A percentile compares a stretch with the other conserved stretches of the same genome.
Evolutionary conservation across 1,140 invertebrate genomes (phyloP).

Genomic region (Drosophila yakuba): DNA sequence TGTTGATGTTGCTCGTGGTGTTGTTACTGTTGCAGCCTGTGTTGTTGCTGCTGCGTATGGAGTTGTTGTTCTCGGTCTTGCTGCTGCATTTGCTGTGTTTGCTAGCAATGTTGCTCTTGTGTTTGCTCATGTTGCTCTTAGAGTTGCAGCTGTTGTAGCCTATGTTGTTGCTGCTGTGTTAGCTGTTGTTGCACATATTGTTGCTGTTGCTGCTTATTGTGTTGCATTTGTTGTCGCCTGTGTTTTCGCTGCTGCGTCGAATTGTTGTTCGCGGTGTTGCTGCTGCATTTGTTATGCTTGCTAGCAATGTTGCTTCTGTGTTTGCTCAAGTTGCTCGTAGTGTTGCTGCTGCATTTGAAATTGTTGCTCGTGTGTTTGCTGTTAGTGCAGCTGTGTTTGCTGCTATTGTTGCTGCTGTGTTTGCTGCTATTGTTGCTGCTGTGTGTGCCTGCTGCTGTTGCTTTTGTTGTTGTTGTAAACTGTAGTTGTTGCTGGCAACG

Average conservation of each 20-base stretch:
- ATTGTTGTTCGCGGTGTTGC: conserved; percentile 18
- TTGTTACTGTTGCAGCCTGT: too few relatives aligned
- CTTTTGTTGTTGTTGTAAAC: conserved; percentile 3
- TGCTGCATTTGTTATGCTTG: conserved; percentile 1
- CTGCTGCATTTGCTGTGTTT: neutral
- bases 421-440: conserved; percentile 26
- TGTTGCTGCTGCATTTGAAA: neutral
- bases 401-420: conserved; percentile 14
- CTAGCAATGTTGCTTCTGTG: neutral
- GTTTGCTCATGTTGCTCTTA: conserved; percentile 2
- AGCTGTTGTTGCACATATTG: neutral
- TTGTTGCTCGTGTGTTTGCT: conserved; percentile 4
- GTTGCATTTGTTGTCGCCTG: neutral
- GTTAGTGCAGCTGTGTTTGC: conserved; percentile 11
- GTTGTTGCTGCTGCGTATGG: too few relatives aligned
- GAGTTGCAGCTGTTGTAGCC: neutral
- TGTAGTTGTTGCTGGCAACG: conserved; percentile 51
- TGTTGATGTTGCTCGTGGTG: neutral
- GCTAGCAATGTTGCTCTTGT: conserved; percentile 6
- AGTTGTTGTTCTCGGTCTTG: too few relatives aligned
- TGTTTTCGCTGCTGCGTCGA: conserved; percentile 26
- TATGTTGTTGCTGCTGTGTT: conserved; percentile 8
- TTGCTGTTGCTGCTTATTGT: conserved; percentile 4
- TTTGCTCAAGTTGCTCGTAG: neutral
- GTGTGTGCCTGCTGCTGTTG: conserved; percentile 6